Evolutionary conservation across 2,113 vertebrate genomes (phyloP).

Genomic region (Cynoglossus semilaevis): DNA sequence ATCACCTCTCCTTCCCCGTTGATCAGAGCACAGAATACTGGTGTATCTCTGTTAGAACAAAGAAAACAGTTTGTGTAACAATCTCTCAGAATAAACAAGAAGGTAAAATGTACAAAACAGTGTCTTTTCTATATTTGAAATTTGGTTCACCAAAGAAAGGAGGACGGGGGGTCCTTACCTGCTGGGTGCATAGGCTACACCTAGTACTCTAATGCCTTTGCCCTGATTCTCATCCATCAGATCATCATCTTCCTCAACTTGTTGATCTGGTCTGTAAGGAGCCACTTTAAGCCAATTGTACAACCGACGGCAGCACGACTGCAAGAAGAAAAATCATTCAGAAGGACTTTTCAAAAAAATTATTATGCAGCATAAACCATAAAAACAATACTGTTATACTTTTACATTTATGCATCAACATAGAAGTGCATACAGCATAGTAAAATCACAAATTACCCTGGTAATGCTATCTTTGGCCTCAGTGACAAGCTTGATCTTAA

Average conservation of each 20-base stretch:
- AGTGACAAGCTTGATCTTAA: conserved; percentile 92
- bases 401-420: too few relatives aligned
- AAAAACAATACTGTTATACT: background rate
- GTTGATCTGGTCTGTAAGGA: conserved; percentile 92
- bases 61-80: background rate
- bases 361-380: background rate
- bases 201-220: conserved; percentile 93
- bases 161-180: conserved; percentile 74
- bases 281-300: conserved; percentile 96
- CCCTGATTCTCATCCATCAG: conserved; percentile 96
- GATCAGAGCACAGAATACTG: conserved; percentile 92
- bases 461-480: conserved; percentile 96
- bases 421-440: too few relatives aligned
- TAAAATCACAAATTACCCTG: conserved; percentile 75
- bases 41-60: conserved; percentile 84
- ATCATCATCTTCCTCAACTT: conserved; percentile 96
- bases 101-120: background rate
- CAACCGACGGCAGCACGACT: conserved; percentile 94
- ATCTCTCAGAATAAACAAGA: background rate
- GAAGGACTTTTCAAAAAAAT: background rate
- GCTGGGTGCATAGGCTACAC: conserved; percentile 92
- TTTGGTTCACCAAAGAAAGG: background rate
- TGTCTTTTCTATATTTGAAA: background rate
- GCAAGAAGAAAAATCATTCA: conserved; percentile 1
- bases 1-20: conserved; percentile 96